Evolutionary conservation across 2,113 vertebrate genomes (phyloP), one percentile per base, ranked within the genome.

Genomic region (Otolemur garnettii): DNA sequence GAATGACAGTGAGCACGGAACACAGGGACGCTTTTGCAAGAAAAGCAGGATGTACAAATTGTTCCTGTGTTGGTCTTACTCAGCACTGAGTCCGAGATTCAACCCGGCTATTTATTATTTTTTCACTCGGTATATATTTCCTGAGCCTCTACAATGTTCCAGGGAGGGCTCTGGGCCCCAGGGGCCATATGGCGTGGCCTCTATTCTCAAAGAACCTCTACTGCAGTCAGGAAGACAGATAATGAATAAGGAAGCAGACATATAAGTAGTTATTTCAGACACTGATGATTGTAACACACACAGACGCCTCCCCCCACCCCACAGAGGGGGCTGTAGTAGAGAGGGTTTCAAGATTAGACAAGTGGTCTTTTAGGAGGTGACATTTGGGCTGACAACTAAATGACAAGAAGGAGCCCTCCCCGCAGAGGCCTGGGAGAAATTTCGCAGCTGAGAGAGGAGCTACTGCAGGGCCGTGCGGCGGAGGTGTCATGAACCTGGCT

Each of bases 161-260:
- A 80, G 92, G 19, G 30, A 24, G 62, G 22, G 71, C 15, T 62
- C 35, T 90, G 50, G 64, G 62, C 13, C 7, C 18, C 21, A 53
- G 12, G 0, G 30, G 28, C 22, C 17, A 33, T 93, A 88, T 85
- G 42, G 30, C 17, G 91, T 17, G 60, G 53, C 13, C 50, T 80
- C 55, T 89, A 71, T 75, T 95, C 64, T 74, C 55, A 94, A 55
- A 94, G 57, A 90, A 62, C 17, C 74, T 79, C 30, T n/a, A 26
- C 78, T 57, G 94, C 50, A 74, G n/a, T 69, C 69, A 92, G 5
- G 35, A 79, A 83, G 68, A 85, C 45, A 81, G 38, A 68, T 4
- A 77, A 77, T 78, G 87, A 72, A 19, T 2, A 79, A 92, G 60
- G 26, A 74, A 89, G 22, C 22, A 66, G 80, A 72, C 14, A 66